These are phyloP conservation scores for Ligdia adustata DNA, from an alignment of 2,888 invertebrate genomes.

Conservation along the genomic window DNA sequence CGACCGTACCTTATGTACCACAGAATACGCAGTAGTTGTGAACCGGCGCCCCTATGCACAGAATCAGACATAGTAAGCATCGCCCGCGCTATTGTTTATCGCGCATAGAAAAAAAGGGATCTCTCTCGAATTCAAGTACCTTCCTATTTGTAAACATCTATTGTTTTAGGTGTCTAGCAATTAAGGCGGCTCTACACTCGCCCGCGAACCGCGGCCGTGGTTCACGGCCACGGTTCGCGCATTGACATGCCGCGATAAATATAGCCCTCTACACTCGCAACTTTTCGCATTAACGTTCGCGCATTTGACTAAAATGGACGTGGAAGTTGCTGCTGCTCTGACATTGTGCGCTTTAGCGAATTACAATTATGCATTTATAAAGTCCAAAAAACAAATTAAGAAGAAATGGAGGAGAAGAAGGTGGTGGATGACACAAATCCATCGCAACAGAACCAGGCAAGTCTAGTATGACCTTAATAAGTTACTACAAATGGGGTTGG, in stretches of 20 bases:
- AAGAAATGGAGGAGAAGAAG: slow-evolving; percentile 20
- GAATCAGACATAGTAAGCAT: no score
- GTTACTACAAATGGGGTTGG: slow-evolving; percentile 6
- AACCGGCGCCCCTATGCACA: no score
- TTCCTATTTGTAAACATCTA: no score
- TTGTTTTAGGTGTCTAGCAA: no score
- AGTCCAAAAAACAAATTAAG: background rate
- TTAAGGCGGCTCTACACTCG: slow-evolving; percentile 5
- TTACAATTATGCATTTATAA: background rate
- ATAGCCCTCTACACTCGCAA: slow-evolving; percentile 7
- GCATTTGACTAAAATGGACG: slow-evolving; percentile 10
- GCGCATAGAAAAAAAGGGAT: no score
- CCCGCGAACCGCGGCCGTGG: slow-evolving; percentile 9
- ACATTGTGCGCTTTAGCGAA: slow-evolving; percentile 9
- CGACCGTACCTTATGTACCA: no score
- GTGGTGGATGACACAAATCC: slow-evolving; percentile 27
- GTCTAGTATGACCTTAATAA: slow-evolving; percentile 8
- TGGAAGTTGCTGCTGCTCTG: slow-evolving; percentile 4
- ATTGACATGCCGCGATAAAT: slow-evolving; percentile 4
- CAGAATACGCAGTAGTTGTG: no score
- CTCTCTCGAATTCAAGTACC: no score
- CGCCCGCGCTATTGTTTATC: no score
- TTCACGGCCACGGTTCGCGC: slow-evolving; percentile 2
- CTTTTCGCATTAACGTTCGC: slow-evolving; percentile 9
- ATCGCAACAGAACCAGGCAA: slow-evolving; percentile 27